phyloP scores from a whole-genome alignment of 2,797 vertebrate species.

The Pangasius mekongensis region DNA sequence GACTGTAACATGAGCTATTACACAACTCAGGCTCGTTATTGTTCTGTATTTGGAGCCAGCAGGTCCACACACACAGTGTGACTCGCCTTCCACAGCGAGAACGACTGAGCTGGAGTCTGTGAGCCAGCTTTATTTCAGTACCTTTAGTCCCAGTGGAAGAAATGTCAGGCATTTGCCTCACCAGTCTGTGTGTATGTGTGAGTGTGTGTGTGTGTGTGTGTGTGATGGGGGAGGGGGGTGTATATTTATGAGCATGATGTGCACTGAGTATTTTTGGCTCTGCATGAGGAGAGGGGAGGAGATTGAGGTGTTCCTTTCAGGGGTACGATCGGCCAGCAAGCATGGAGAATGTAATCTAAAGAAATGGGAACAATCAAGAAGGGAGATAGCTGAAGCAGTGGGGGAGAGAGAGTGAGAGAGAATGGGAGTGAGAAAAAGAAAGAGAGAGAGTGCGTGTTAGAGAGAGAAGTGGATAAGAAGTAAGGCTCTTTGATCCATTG shows the following conservation, averaged over 20 bases:
- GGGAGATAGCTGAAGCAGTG: constrained; percentile 35
- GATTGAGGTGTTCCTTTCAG: constrained; percentile 53
- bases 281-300: constrained; percentile 48
- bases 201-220: neutral
- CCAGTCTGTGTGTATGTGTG: constrained; percentile 26
- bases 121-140: constrained; percentile 59
- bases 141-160: constrained; percentile 60
- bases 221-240: constrained; percentile 31
- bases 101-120: constrained; percentile 47
- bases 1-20: constrained; percentile 44
- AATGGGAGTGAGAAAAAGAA: constrained; percentile 8
- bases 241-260: constrained; percentile 60
- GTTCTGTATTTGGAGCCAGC: constrained; percentile 39
- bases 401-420: constrained; percentile 21
- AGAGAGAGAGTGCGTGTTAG: neutral
- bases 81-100: constrained; percentile 11
- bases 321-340: constrained; percentile 20
- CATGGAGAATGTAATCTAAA: constrained; percentile 50
- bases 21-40: constrained; percentile 40
- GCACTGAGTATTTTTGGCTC: constrained; percentile 54
- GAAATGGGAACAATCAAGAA: constrained; percentile 45
- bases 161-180: constrained; percentile 57
- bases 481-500: constrained; percentile 47
- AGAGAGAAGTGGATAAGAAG: constrained; percentile 38
- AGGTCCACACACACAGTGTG: constrained; percentile 24